A percentile compares a stretch with the other conserved stretches of the same genome.
phyloP scores from a whole-genome alignment of 2,113 vertebrate genomes.

The Hymenochirus boettgeri region DNA sequence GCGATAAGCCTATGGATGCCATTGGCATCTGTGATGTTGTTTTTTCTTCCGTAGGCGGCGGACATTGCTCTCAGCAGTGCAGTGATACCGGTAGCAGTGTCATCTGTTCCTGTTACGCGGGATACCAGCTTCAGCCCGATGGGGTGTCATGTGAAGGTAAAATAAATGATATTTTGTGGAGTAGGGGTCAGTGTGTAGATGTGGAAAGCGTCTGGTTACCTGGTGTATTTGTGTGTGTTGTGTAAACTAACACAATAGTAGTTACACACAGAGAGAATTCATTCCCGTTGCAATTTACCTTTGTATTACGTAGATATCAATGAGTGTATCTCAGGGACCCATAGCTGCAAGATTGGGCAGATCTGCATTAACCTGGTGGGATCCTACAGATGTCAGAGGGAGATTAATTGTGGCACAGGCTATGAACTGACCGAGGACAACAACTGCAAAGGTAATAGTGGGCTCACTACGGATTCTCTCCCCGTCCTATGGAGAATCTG shows the following conservation, averaged over 20 bases:
- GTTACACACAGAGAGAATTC: no score
- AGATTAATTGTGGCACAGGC: constrained; percentile 91
- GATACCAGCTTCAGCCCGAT: constrained; percentile 83
- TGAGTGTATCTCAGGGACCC: constrained; percentile 78
- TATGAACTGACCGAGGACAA: constrained; percentile 91
- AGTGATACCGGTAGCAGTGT: constrained; percentile 68
- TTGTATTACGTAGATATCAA: constrained; percentile 75
- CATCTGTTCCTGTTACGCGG: constrained; percentile 79
- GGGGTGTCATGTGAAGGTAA: constrained; percentile 86
- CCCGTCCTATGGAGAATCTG: no score
- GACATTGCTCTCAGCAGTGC: constrained; percentile 82
- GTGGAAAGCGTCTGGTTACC: no score
- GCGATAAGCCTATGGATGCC: no score
- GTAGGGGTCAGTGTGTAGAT: no score
- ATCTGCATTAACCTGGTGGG: constrained; percentile 85
- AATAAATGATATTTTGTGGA: no score
- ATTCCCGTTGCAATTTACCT: neutral
- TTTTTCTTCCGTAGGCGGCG: constrained; percentile 60
- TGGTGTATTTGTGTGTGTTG: no score
- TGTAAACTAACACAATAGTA: no score
- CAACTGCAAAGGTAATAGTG: constrained; percentile 94
- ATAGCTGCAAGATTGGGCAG: constrained; percentile 79
- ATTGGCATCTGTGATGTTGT: no score
- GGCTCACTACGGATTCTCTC: no score
- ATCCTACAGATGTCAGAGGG: constrained; percentile 88